Evolutionary conservation across 2,888 invertebrate species (phyloP).

Genomic region (Druceiella hillmani): DNA sequence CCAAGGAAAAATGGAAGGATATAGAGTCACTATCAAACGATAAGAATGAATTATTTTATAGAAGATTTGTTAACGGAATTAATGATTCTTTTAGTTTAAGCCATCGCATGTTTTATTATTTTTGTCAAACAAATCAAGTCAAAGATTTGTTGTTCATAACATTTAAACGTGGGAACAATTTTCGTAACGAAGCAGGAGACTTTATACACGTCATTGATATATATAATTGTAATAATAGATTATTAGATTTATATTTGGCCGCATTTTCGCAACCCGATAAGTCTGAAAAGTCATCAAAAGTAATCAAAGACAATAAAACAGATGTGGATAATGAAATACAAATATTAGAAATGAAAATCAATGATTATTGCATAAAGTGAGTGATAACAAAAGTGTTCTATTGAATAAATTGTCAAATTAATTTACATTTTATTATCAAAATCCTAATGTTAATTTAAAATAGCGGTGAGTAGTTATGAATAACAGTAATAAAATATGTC

Average conservation of each 20-base stretch:
- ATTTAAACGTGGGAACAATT: conserved; percentile 35
- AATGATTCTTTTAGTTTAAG: conserved; percentile 33
- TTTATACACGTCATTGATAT: conserved; percentile 37
- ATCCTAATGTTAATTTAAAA: no score
- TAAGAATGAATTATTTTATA: conserved; percentile 40
- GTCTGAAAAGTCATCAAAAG: no score
- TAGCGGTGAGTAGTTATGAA: no score
- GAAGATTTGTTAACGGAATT: conserved; percentile 42
- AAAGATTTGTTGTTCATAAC: conserved; percentile 34
- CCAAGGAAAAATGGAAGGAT: conserved; percentile 35
- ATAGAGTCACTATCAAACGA: conserved; percentile 35
- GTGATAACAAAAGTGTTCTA: no score
- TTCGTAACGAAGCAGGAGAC: conserved; percentile 35
- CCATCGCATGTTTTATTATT: conserved; percentile 45
- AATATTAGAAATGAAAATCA: no score
- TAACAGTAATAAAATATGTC: no score
- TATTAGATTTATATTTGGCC: conserved; percentile 37
- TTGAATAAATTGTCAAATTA: no score
- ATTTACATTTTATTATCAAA: no score
- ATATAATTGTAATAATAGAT: conserved; percentile 31
- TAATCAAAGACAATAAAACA: no score
- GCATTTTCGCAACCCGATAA: no score
- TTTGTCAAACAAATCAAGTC: conserved; percentile 37
- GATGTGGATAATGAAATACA: no score
- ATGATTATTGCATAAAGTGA: no score